These are phyloP conservation scores for Leuciscus idus DNA, from an alignment of 2,113 vertebrate genomes.

Conservation along the genomic window DNA sequence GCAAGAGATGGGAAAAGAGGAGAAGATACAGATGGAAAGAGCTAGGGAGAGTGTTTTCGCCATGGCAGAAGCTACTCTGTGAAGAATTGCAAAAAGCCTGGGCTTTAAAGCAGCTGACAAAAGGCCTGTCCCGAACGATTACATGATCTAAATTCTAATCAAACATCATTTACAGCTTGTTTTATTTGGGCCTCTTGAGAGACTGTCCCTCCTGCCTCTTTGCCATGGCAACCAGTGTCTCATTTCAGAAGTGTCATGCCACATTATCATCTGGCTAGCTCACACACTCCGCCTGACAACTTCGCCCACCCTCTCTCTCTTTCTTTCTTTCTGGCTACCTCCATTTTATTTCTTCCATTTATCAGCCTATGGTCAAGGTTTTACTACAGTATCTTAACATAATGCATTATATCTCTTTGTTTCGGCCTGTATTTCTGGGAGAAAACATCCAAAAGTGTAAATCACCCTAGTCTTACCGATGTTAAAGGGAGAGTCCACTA, in stretches of 20 bases:
- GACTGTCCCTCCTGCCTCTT: conserved; percentile 88
- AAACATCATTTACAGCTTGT: conserved; percentile 99
- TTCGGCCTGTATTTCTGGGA: not conserved
- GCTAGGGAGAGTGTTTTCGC: conserved; percentile 49
- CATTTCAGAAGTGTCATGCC: conserved; percentile 99
- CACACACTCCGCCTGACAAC: conserved; percentile 94
- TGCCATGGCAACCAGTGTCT: conserved; percentile 97
- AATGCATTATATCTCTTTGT: conserved; percentile 25
- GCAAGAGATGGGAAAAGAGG: conserved; percentile 35
- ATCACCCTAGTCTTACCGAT: not conserved
- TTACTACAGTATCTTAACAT: conserved; percentile 9
- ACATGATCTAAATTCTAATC: conserved; percentile 99
- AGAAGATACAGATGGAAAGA: conserved; percentile 19
- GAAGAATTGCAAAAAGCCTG: conserved; percentile 62
- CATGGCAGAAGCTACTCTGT: conserved; percentile 47
- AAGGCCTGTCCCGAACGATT: conserved; percentile 85
- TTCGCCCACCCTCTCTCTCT: conserved; percentile 82
- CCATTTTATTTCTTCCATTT: conserved; percentile 55
- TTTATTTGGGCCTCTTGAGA: conserved; percentile 98
- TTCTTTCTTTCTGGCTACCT: conserved; percentile 56
- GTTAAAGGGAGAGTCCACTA: not conserved
- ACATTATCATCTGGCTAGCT: conserved; percentile 96
- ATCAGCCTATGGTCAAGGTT: conserved; percentile 31
- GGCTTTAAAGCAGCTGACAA: conserved; percentile 75
- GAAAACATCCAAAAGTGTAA: not conserved